phyloP scores from a whole-genome alignment of 2,797 vertebrate species.

The Sebastes kiyomatsui region DNA sequence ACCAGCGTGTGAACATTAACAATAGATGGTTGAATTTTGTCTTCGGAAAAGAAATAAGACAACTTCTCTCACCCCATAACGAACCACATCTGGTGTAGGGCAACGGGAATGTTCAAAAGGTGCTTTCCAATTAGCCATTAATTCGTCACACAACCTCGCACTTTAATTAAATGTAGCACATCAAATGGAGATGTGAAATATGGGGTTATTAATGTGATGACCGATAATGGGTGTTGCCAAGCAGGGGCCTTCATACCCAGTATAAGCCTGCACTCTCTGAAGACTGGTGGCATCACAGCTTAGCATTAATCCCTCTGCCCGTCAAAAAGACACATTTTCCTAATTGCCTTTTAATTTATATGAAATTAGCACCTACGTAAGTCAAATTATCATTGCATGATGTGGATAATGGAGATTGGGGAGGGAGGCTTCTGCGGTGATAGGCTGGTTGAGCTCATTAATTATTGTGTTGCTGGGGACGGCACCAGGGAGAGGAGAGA shows the following conservation, averaged over 20 bases:
- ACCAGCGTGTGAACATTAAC: background rate
- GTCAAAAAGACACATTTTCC: constrained; percentile 79
- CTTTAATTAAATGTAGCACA: constrained; percentile 86
- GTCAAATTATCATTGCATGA: constrained; percentile 74
- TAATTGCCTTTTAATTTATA: constrained; percentile 86
- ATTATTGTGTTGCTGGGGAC: constrained; percentile 74
- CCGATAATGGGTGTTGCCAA: constrained; percentile 81
- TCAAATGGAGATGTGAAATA: constrained; percentile 81
- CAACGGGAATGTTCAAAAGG: constrained; percentile 72
- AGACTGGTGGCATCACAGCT: constrained; percentile 73
- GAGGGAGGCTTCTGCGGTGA: constrained; percentile 58
- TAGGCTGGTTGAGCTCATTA: constrained; percentile 76
- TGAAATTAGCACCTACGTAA: constrained; percentile 81
- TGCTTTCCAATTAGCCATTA: constrained; percentile 81
- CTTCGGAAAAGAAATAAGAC: constrained; percentile 4
- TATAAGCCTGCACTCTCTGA: constrained; percentile 62
- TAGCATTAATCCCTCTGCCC: constrained; percentile 82
- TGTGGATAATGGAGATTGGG: constrained; percentile 70
- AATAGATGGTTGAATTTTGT: constrained; percentile 7
- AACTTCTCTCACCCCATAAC: constrained; percentile 52
- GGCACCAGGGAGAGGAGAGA: constrained; percentile 45
- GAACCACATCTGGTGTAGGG: constrained; percentile 50
- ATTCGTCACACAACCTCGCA: constrained; percentile 80
- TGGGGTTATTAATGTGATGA: constrained; percentile 84
- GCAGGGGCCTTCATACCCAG: constrained; percentile 44